phyloP scores from a whole-genome alignment of 2,113 vertebrate genomes.

The Lethenteron reissneri region DNA sequence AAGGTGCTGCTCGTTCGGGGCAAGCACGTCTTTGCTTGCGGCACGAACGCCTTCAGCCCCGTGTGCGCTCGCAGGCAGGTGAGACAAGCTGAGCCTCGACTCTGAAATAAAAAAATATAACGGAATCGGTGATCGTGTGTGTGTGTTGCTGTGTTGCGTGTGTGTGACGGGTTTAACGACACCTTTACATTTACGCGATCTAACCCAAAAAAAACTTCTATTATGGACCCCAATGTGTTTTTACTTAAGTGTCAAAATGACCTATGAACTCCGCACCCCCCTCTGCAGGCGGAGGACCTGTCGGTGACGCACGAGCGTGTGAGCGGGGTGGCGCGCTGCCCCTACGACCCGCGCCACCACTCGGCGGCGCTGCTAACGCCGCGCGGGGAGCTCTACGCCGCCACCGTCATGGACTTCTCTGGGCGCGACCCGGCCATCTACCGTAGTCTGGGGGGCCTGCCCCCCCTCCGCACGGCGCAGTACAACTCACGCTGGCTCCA shows the following conservation, averaged over 20 bases:
- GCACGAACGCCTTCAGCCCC: constrained; percentile 83
- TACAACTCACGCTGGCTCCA: constrained; percentile 99
- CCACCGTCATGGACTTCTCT: constrained; percentile 90
- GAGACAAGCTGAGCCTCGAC: constrained; percentile 10
- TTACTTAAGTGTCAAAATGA: no score
- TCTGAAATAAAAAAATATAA: no score
- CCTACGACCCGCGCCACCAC: constrained; percentile 86
- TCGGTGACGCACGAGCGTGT: constrained; percentile 86
- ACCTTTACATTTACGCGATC: no score
- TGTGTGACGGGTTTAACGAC: no score
- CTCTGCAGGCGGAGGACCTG: constrained; percentile 63
- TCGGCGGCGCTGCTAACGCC: constrained; percentile 86
- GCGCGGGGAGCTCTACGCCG: constrained; percentile 72
- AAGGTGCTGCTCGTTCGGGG: constrained; percentile 73
- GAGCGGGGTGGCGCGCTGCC: constrained; percentile 92
- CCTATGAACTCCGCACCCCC: no score
- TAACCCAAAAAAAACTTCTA: no score
- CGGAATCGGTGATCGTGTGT: no score
- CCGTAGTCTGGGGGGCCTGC: constrained; percentile 60
- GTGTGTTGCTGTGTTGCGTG: no score
- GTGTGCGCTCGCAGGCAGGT: constrained; percentile 89
- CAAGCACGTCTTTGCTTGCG: constrained; percentile 68
- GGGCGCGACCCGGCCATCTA: constrained; percentile 90
- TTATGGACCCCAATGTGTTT: no score
- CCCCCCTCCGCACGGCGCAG: constrained; percentile 75